Evolutionary conservation across 2,797 vertebrate genomes (phyloP).

Genomic region (Oceanodroma leucorhoa): DNA sequence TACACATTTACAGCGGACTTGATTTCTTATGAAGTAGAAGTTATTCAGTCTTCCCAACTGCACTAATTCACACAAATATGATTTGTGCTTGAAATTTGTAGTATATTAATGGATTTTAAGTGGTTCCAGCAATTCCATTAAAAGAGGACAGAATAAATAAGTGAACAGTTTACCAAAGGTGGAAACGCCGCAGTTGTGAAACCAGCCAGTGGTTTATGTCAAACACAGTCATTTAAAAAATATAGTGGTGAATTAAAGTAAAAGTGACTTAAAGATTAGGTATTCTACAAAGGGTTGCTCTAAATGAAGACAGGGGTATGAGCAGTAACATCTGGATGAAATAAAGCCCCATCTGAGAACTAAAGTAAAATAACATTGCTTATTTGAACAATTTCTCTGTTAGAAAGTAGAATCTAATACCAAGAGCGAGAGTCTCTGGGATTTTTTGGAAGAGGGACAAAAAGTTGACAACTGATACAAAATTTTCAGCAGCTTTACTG

Average conservation of each 20-base stretch:
- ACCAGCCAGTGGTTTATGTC: slow-evolving; percentile 62
- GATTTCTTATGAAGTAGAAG: background rate
- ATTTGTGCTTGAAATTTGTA: slow-evolving; percentile 35
- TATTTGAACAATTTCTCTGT: slow-evolving; percentile 31
- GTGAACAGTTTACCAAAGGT: slow-evolving; percentile 41
- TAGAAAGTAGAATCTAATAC: slow-evolving; percentile 6
- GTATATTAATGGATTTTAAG: slow-evolving; percentile 50
- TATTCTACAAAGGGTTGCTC: slow-evolving; percentile 34
- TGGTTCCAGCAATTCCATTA: slow-evolving; percentile 68
- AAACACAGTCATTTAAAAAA: slow-evolving; percentile 43
- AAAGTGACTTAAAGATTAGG: slow-evolving; percentile 25
- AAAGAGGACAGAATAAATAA: background rate
- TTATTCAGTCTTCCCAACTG: background rate
- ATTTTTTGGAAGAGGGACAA: background rate
- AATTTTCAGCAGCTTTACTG: background rate
- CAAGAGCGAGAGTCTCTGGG: background rate
- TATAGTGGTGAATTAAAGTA: slow-evolving; percentile 24
- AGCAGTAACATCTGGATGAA: slow-evolving; percentile 58
- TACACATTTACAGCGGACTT: background rate
- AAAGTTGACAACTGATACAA: background rate
- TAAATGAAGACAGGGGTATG: slow-evolving; percentile 16
- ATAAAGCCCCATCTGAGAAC: slow-evolving; percentile 46
- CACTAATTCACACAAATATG: background rate
- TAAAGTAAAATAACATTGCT: slow-evolving; percentile 27
- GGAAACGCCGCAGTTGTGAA: slow-evolving; percentile 47